phyloP scores from a whole-genome alignment of 2,888 invertebrate genomes.

The Polydrusus tereticollis region DNA sequence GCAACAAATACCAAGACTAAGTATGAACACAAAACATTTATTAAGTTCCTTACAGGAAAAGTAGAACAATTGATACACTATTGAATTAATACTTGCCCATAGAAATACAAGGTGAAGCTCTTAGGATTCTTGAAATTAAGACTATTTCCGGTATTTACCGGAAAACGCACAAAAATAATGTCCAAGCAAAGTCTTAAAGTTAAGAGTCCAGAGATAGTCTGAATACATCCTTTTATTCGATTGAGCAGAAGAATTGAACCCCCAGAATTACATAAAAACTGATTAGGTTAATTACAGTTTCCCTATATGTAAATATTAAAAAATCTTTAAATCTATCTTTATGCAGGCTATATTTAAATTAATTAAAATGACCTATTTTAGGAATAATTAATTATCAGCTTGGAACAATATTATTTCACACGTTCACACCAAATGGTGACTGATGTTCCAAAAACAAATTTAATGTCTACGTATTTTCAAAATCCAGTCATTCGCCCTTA shows the following conservation, averaged over 20 bases:
- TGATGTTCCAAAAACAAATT: not conserved
- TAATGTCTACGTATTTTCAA: not conserved
- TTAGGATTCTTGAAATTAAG: not conserved
- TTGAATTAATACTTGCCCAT: not conserved
- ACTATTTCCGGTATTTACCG: too few relatives aligned
- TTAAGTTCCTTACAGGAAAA: slow-evolving; percentile 2
- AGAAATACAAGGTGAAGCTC: not conserved
- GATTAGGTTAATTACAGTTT: not conserved
- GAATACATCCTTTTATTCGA: too few relatives aligned
- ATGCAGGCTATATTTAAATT: slow-evolving; percentile 2
- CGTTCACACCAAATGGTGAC: not conserved
- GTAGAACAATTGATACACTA: not conserved
- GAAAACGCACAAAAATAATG: too few relatives aligned
- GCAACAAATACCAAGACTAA: too few relatives aligned
- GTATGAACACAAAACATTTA: slow-evolving; percentile 17
- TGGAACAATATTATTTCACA: not conserved
- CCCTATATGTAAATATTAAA: not conserved
- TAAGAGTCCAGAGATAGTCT: too few relatives aligned
- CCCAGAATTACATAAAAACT: not conserved
- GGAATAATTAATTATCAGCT: slow-evolving; percentile 8
- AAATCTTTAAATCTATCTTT: slow-evolving; percentile 1
- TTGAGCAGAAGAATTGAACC: too few relatives aligned
- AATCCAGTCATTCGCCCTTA: not conserved
- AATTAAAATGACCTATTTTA: not conserved
- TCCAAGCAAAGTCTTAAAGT: not conserved